Percentiles rank a stretch among this genome's conserved stretches.
Conservation (phyloP, 2,888 invertebrate species). For the Amiota minor region DNA sequence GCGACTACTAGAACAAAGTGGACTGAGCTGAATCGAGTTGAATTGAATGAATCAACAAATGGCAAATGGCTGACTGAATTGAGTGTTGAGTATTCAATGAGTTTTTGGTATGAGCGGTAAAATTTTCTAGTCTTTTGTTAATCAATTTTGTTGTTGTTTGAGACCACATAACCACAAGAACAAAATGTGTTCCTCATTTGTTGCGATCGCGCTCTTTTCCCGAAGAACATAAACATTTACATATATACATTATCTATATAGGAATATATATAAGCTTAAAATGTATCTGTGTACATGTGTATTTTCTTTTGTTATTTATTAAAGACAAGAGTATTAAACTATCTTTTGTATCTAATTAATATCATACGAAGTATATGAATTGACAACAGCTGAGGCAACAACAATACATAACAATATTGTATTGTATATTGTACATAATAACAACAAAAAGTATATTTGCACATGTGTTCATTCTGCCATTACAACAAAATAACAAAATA, state of each 20-base stretch:
- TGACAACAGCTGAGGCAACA: not conserved
- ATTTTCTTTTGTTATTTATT: not conserved
- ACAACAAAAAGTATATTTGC: slow-evolving; percentile 15
- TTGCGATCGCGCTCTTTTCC: slow-evolving; percentile 6
- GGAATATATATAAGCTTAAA: slow-evolving; percentile 1
- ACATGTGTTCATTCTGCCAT: slow-evolving; percentile 13
- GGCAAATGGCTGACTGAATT: too few species aligned
- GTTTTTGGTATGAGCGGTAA: not conserved
- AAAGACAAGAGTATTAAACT: slow-evolving; percentile 19
- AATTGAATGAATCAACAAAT: slow-evolving; percentile 7
- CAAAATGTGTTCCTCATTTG: slow-evolving; percentile 1
- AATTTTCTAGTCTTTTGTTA: not conserved
- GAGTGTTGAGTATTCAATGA: not conserved
- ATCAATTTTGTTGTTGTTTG: slow-evolving; percentile 13
- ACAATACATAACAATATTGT: not conserved
- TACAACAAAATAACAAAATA: slow-evolving; percentile 14
- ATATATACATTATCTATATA: not conserved
- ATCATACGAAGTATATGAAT: not conserved
- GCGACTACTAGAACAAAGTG: slow-evolving; percentile 30
- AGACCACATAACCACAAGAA: not conserved
- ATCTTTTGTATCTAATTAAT: slow-evolving; percentile 23
- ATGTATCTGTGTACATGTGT: not conserved
- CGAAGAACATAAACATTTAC: slow-evolving; percentile 10
- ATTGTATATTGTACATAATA: too few species aligned
- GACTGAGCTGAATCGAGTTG: not conserved